These are phyloP conservation scores for Pontoporia blainvillei DNA, from an alignment of 2,113 vertebrate species.

Conservation along the genomic window DNA sequence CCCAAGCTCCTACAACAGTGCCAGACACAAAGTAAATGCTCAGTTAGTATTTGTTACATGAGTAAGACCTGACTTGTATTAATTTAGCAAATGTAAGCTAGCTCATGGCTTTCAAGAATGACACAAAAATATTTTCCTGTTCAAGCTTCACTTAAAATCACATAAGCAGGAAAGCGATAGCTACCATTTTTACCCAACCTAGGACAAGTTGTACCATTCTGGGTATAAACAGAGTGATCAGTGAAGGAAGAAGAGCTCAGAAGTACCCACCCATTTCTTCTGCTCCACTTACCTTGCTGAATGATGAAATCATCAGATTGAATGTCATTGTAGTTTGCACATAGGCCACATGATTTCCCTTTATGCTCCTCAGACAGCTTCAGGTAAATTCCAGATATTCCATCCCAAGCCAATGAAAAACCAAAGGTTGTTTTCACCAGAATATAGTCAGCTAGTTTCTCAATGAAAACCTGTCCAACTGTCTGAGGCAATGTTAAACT, in stretches of 20 bases:
- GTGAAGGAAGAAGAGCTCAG: neutral
- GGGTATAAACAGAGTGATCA: neutral
- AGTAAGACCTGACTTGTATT: neutral
- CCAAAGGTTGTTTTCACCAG: conserved; percentile 97
- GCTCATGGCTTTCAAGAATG: neutral
- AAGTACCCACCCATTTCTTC: neutral
- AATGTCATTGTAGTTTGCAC: conserved; percentile 95
- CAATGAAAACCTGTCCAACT: conserved; percentile 90
- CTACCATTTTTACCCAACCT: neutral
- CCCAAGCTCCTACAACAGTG: neutral
- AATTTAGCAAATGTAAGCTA: conserved; percentile 28
- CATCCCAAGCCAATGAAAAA: conserved; percentile 98
- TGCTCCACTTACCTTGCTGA: conserved; percentile 84
- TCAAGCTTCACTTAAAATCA: neutral
- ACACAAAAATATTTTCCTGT: neutral
- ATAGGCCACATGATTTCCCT: conserved; percentile 92
- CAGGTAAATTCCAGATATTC: conserved; percentile 94
- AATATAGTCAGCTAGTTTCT: conserved; percentile 96
- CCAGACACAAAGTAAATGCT: neutral
- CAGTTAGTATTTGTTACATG: neutral
- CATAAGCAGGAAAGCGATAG: neutral
- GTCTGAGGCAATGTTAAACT: conserved; percentile 93
- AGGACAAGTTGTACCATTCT: neutral
- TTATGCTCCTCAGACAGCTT: conserved; percentile 94
- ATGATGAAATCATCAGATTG: conserved; percentile 92